Base-by-base conservation (phyloP, 2,113 vertebrate genomes). In the Microcebus lehilahytsara region DNA sequence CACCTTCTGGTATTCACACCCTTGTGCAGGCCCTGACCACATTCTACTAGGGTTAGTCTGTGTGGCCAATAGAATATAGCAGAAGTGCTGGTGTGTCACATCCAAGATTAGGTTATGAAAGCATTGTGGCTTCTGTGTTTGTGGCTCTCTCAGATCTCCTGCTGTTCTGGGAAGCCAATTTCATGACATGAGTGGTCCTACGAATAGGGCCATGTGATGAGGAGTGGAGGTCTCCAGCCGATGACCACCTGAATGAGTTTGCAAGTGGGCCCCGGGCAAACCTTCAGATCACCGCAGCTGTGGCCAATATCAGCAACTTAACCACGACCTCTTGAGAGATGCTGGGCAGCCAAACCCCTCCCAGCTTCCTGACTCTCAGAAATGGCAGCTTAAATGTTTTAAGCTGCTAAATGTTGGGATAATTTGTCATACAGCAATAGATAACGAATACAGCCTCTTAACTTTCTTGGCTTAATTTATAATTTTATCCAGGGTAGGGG, bases 1-100 rank as follows among this genome's bases (percentile, higher is more conserved):
- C 1, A 34, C 23, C 5, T 85, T 72, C 37, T 40, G 30, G 11
- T 37, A 23, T 25, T 77, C 46, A 58, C 7, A 51, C 9, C n/a
- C 23, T 4, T 34, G 42, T 30, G 32, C 16, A 12, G 2, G 23
- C 56, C 22, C 27, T 2, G 0, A 2, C 9, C 1, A 19, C 22
- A n/a, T 20, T 64, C 11, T 64, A 11, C 14, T 32, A 64, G 53
- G 34, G 37, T 27, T 67, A 34, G 5, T 80, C 72, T 89, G 7
- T 51, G n/a, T 46, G 56, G 66, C 23, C 3, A 14, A 1, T 0
- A 85, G 53, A 74, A 67, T 0, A 22, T 25, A 56, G 58, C 25
- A 78, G 56, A 75, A 30, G 5, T 37, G 27, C 40, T 23, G 4
- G 46, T 17, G 16, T 9, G 12, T 32, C 42, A 49, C 16, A 10